A percentile compares a stretch with the other conserved stretches of the same genome.
These are phyloP conservation scores for Platorchestia sp. DNA, from an alignment of 1,140 invertebrate genomes.

Conservation along the genomic window DNA sequence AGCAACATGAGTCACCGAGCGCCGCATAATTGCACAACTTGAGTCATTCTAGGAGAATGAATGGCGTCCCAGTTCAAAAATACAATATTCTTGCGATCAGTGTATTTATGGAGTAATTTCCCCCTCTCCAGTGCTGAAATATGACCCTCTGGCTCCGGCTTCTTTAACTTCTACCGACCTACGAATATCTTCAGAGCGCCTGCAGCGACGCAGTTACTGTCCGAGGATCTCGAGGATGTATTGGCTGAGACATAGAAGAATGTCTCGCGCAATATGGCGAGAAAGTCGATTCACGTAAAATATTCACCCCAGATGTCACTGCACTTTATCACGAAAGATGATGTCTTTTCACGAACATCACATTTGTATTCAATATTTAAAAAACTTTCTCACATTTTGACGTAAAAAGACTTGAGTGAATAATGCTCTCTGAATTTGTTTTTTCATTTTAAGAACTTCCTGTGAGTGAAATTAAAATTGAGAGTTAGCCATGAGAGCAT, in stretches of 20 bases:
- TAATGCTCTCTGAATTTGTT: too few relatives aligned
- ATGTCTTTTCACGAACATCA: not conserved
- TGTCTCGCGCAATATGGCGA: not conserved
- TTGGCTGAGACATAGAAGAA: not conserved
- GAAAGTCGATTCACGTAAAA: not conserved
- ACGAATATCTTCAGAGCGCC: not conserved
- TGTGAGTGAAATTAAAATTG: too few relatives aligned
- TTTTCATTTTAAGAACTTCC: too few relatives aligned
- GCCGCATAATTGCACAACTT: constrained; percentile 50
- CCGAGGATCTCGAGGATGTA: not conserved
- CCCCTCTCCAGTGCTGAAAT: constrained; percentile 6
- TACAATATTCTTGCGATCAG: constrained; percentile 18
- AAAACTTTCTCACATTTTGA: too few relatives aligned
- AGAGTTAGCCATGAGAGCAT: too few relatives aligned
- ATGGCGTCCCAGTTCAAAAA: constrained; percentile 2
- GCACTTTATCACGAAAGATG: not conserved
- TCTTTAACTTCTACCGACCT: not conserved
- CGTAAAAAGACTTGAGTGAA: too few relatives aligned
- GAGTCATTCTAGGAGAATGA: constrained; percentile 20
- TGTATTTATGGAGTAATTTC: constrained; percentile 47
- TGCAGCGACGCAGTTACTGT: not conserved
- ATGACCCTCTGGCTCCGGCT: not conserved
- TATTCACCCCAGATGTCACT: not conserved
- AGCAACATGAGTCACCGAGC: constrained; percentile 37
- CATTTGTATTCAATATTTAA: too few relatives aligned